Conservation (phyloP, 1,140 invertebrate species). For the Manduca sexta region DNA sequence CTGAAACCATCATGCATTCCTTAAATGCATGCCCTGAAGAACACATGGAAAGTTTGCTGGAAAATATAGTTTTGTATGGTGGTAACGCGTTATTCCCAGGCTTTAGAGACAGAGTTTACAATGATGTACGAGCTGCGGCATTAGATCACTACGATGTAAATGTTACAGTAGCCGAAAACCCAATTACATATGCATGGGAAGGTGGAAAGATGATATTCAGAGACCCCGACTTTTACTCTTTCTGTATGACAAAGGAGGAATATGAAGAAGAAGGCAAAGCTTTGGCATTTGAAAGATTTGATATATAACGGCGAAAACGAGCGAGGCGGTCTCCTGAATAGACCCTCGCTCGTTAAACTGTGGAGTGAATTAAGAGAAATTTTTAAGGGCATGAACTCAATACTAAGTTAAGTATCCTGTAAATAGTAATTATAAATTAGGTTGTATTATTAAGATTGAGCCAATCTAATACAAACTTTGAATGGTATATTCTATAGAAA, state of each 20-base stretch:
- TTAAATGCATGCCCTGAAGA: slow-evolving; percentile 84
- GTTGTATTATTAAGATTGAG: too few relatives aligned
- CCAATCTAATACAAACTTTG: too few relatives aligned
- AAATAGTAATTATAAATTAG: too few relatives aligned
- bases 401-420: too few relatives aligned
- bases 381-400: too few relatives aligned
- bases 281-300: slow-evolving; percentile 81
- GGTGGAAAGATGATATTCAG: slow-evolving; percentile 86
- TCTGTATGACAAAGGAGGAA: slow-evolving; percentile 86
- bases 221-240: slow-evolving; percentile 82
- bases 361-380: neutral
- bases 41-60: slow-evolving; percentile 85
- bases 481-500: too few relatives aligned
- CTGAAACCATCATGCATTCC: slow-evolving; percentile 88
- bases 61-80: slow-evolving; percentile 95
- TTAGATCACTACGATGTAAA: slow-evolving; percentile 81
- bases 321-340: slow-evolving; percentile 46
- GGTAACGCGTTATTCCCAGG: slow-evolving; percentile 90
- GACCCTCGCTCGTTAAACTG: slow-evolving; percentile 40
- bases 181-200: slow-evolving; percentile 90
- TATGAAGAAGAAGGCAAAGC: slow-evolving; percentile 90
- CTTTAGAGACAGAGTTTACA: slow-evolving; percentile 86
- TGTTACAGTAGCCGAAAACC: slow-evolving; percentile 80
- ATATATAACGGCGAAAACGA: slow-evolving; percentile 73
- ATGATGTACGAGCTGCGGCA: slow-evolving; percentile 86